phyloP scores from a whole-genome alignment of 2,113 vertebrate genomes.

The human (Homo sapiens) region DNA sequence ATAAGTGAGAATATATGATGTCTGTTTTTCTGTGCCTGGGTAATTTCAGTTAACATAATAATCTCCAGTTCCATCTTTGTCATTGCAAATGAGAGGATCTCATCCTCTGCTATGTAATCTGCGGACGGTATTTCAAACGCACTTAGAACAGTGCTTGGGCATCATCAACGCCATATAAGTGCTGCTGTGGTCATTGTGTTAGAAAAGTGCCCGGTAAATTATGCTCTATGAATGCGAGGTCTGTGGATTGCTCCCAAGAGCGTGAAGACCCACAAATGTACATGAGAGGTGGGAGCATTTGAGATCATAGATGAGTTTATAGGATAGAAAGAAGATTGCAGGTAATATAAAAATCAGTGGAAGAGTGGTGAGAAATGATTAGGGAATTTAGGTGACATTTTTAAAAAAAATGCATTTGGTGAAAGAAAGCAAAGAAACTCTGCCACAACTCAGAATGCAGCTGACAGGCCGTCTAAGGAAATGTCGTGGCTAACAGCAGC shows the following conservation, averaged over 20 bases:
- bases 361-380: neutral
- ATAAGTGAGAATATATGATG: too few relatives aligned
- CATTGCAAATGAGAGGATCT: too few relatives aligned
- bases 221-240: rapidly evolving
- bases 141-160: too few relatives aligned
- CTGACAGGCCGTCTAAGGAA: neutral
- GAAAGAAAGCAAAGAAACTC: neutral
- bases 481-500: neutral
- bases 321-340: neutral
- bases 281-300: neutral
- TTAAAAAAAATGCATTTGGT: neutral
- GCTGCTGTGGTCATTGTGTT: rapidly evolving
- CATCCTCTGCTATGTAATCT: neutral
- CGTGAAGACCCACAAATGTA: neutral
- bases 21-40: too few relatives aligned
- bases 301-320: neutral
- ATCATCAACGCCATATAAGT: rapidly evolving
- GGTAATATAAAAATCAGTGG: neutral
- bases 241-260: neutral
- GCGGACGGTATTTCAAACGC: neutral
- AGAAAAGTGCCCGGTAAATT: too few relatives aligned
- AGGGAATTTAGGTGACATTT: neutral
- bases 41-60: too few relatives aligned
- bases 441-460: neutral
- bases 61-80: too few relatives aligned